These are phyloP conservation scores for Dioctria rufipes DNA, from an alignment of 2,888 invertebrate species.

Conservation along the genomic window DNA sequence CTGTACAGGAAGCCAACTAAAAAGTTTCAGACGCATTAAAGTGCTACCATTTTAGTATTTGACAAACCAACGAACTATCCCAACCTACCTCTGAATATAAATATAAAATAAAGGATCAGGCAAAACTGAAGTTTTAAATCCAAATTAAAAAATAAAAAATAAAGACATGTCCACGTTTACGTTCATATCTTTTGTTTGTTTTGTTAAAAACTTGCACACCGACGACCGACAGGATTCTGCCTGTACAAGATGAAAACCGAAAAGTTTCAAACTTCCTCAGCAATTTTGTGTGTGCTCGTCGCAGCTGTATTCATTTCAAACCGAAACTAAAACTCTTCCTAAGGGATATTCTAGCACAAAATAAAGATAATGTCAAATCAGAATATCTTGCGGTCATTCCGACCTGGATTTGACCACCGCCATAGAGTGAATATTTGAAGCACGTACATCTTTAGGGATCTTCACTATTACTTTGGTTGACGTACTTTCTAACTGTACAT, in stretches of 20 bases:
- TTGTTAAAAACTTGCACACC: neutral
- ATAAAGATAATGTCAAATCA: slow-evolving; percentile 9
- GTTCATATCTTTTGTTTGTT: neutral
- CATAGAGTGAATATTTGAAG: neutral
- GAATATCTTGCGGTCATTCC: neutral
- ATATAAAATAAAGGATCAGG: neutral
- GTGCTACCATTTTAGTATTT: neutral
- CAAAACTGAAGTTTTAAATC: neutral
- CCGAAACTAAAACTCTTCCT: neutral
- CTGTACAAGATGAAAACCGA: neutral
- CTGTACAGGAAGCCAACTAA: neutral
- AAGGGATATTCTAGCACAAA: neutral
- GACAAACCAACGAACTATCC: neutral
- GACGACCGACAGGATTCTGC: neutral
- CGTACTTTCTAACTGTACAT: neutral
- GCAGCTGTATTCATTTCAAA: neutral
- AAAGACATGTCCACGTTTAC: neutral
- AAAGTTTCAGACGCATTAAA: neutral
- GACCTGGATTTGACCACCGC: neutral
- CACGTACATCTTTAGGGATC: neutral
- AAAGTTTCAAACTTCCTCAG: neutral
- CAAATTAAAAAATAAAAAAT: neutral
- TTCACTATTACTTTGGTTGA: slow-evolving; percentile 10
- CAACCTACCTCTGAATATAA: neutral
- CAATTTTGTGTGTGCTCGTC: neutral